phyloP scores from a whole-genome alignment of 1,140 invertebrate genomes.

The Drosophila bocqueti region DNA sequence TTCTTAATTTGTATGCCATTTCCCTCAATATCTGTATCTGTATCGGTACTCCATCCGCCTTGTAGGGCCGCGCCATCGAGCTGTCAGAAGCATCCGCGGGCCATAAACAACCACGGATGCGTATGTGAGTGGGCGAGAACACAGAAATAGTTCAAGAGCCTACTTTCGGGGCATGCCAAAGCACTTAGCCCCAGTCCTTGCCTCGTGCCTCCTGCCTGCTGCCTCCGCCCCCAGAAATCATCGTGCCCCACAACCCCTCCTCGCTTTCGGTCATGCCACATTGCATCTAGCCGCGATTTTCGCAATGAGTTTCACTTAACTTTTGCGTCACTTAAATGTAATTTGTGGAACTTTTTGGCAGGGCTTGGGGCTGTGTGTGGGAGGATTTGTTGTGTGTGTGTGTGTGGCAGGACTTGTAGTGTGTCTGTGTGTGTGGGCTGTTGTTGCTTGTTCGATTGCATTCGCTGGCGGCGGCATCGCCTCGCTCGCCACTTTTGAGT shows the following conservation, averaged over 20 bases:
- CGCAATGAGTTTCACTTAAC: conserved; percentile 74
- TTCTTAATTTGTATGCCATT: neutral
- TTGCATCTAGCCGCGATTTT: conserved; percentile 60
- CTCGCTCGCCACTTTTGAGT: conserved; percentile 72
- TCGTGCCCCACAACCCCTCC: neutral
- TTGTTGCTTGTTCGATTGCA: conserved; percentile 58
- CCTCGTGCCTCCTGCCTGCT: neutral
- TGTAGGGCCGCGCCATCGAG: neutral
- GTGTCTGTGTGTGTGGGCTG: neutral
- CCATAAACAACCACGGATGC: conserved; percentile 39
- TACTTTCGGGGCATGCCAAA: conserved; percentile 53
- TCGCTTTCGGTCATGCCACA: conserved; percentile 30
- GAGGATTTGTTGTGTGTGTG: neutral
- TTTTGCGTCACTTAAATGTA: conserved; percentile 78
- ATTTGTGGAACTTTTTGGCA: conserved; percentile 72
- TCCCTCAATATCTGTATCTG: neutral
- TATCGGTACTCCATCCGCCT: neutral
- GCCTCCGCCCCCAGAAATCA: neutral
- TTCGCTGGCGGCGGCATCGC: conserved; percentile 48
- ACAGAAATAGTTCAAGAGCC: conserved; percentile 61
- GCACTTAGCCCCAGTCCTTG: conserved; percentile 44
- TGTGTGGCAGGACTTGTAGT: neutral
- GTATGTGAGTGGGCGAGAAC: conserved; percentile 41
- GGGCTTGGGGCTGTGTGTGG: conserved; percentile 22
- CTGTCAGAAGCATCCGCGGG: conserved; percentile 20